Conservation (phyloP, 1,140 invertebrate genomes). For the Drosophila dunni region DNA sequence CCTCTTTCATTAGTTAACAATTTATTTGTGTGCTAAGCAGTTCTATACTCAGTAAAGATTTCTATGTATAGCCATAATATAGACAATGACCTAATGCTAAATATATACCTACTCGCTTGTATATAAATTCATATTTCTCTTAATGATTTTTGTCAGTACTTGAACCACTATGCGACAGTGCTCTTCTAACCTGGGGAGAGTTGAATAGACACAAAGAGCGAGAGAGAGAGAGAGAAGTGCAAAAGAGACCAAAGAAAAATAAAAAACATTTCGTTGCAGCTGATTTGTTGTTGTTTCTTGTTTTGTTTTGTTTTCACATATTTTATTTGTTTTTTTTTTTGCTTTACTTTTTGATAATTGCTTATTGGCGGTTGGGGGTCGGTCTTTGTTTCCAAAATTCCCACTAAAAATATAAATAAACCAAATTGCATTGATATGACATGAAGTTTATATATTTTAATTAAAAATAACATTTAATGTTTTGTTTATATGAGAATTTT, state of each 20-base stretch:
- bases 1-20: too few relatives aligned
- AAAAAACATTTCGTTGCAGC: constrained; percentile 66
- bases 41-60: too few relatives aligned
- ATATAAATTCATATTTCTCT: constrained; percentile 8
- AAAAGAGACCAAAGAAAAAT: constrained; percentile 6
- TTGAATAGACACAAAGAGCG: constrained; percentile 7
- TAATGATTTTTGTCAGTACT: constrained; percentile 15
- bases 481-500: constrained; percentile 44
- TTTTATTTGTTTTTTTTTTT: constrained; percentile 34
- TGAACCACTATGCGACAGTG: constrained; percentile 18
- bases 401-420: constrained; percentile 42
- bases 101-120: neutral
- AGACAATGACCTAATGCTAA: constrained; percentile 36
- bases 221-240: constrained; percentile 5
- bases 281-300: constrained; percentile 40
- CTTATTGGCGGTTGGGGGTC: constrained; percentile 37
- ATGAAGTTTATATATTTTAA: constrained; percentile 19
- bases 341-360: constrained; percentile 70
- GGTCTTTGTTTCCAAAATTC: constrained; percentile 66
- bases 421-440: constrained; percentile 49
- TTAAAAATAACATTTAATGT: constrained; percentile 4
- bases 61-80: constrained; percentile 4
- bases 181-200: constrained; percentile 6
- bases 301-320: constrained; percentile 46
- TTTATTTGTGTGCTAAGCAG: too few relatives aligned